phyloP scores from a whole-genome alignment of 2,888 invertebrate species.

The Drosophila silvestris region DNA sequence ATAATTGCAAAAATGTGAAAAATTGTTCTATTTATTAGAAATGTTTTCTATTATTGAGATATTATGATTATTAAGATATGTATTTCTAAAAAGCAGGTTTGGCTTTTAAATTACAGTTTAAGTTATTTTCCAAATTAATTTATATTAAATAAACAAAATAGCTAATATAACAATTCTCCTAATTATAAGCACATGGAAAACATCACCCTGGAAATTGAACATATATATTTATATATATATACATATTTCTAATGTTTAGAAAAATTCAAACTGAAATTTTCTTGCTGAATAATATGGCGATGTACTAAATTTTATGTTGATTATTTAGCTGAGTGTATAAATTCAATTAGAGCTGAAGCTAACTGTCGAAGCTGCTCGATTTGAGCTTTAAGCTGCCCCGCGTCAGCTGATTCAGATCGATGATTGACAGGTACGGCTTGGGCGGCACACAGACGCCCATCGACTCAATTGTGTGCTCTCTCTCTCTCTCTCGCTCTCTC shows the following conservation, averaged over 20 bases:
- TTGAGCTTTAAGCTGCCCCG: conserved; percentile 87
- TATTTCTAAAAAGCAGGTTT: too few species aligned
- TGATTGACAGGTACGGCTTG: conserved; percentile 89
- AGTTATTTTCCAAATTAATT: not conserved
- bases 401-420: conserved; percentile 90
- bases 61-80: too few species aligned
- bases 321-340: conserved; percentile 40
- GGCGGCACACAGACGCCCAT: conserved; percentile 84
- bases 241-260: not conserved
- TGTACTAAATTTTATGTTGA: not conserved
- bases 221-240: not conserved
- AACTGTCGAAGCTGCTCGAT: conserved; percentile 69
- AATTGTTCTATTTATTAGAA: too few species aligned
- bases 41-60: too few species aligned
- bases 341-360: conserved; percentile 45
- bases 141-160: not conserved
- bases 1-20: not conserved
- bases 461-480: conserved; percentile 53
- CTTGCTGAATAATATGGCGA: not conserved
- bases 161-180: not conserved
- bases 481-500: conserved; percentile 15
- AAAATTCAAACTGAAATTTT: not conserved
- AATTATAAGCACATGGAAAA: not conserved
- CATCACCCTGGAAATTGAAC: not conserved
- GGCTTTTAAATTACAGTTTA: too few species aligned